A percentile compares a stretch with the other conserved stretches of the same genome.
Conservation (phyloP, 2,113 vertebrate species). For the Podarcis raffonei region DNA sequence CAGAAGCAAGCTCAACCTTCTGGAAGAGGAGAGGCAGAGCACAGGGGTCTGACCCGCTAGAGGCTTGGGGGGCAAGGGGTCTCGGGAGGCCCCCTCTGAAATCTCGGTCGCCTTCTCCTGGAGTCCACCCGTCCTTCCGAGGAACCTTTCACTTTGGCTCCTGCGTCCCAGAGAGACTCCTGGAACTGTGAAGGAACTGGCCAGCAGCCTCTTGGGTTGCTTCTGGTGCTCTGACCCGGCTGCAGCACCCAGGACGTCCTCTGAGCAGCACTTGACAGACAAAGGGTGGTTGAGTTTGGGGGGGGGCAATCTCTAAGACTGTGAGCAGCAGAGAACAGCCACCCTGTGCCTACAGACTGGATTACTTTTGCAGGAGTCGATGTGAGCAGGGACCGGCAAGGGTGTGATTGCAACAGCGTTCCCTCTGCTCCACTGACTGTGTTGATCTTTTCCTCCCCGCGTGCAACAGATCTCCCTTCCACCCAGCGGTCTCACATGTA, state of each 20-base stretch:
- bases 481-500: accelerated
- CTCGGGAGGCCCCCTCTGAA: neutral
- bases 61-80: neutral
- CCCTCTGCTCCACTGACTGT: neutral
- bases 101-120: neutral
- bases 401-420: neutral
- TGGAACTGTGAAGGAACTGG: neutral
- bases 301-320: neutral
- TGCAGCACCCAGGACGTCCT: neutral
- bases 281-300: neutral
- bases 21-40: conserved; percentile 14
- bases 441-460: neutral
- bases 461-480: neutral
- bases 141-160: neutral
- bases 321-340: neutral
- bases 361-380: neutral
- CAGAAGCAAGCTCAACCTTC: conserved; percentile 20
- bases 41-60: conserved; percentile 3
- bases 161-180: neutral
- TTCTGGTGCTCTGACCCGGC: neutral
- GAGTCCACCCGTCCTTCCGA: neutral
- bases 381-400: neutral
- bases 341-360: neutral
- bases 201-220: neutral
- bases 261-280: neutral